Base-by-base conservation (phyloP, 1,140 invertebrate species). In the Bombus difficillimus region DNA sequence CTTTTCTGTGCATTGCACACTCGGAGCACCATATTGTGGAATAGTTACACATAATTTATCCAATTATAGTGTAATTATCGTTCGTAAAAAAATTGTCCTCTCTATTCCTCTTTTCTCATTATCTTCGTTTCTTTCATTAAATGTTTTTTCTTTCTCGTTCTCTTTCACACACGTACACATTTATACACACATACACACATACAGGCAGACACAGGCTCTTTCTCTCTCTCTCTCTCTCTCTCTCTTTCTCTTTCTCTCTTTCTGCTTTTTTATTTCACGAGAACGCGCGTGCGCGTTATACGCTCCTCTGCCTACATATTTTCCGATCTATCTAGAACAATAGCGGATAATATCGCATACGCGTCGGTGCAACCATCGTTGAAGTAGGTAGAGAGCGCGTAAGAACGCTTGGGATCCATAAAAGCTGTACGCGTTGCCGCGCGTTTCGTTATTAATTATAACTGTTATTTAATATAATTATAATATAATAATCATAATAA, bases 81-180 rank as follows among this genome's bases (percentile, higher is more conserved):
- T 92, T 87, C 93, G 92, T 94, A 95, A 94, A 94, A 89, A 94
- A 95, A 94, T 90, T 94, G 93, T 93, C 89, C 85, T 93, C 89
- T 92, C 88, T 43, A 81, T 53, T 71, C 28, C 47, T 57, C 47
- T 12, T 53, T 72, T 68, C 76, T 72, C 47, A 22, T 32, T 22
- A 43, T 73, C 69, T 81, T 37, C n/a, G 4, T 80, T 28, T 71
- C 59, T 32, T 32, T 64, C 57, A n/a, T 32, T 32, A 15, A 75
- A 57, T 64, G 64, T 83, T 53, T 53, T 53, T 37, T 53, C 18
- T 34, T 13, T 73, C 32, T 47, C 37, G 15, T 15, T 79, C 53
- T 71, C 25, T 62, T 69, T 41, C 59, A 22, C 39, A 62, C 86
- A 74, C 59, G 72, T 64, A 86, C 77, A 53, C 71, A 76, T 75